Evolutionary conservation across 2,888 invertebrate genomes (phyloP), one percentile per base, ranked within the genome.

Genomic region (Cabera pusaria): DNA sequence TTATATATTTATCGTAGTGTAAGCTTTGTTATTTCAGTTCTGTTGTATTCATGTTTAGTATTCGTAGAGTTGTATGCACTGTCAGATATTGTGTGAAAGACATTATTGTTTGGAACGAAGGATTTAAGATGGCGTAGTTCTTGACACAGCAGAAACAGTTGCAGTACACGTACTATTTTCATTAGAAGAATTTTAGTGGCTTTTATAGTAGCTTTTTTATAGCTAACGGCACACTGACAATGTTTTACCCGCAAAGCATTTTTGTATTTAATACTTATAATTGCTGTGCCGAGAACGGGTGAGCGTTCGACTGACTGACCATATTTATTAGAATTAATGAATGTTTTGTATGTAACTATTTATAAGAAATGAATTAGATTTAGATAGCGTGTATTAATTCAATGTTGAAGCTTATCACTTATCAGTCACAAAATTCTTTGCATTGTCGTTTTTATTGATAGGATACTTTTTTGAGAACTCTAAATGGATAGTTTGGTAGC

Each of bases 231-330:
- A 44, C 11, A 11, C 26, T 35, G 27, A 18, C 8, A 25, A 28
- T 38, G 17, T 14, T 44, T 44, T 49, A 11, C 28, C 33, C 24
- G 44, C 47, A 28, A 39, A 48, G 24, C 38, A 51, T 53, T 31
- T 49, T 44, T 37, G 48, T 2, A 47, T 29, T 45, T 48, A n/a
- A n/a, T 41, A 44, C 22, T 47, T 49, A 37, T 52, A 44, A 35
- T 49, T 70, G 77, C 79, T 82, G 81, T 80, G 80, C 42, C 75
- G 55, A 74, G 83, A 80, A 80, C 70, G 61, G 51, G 52, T 50
- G 61, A 65, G 72, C 64, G 71, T 62, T 70, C 64, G 75, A 75
- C 76, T 65, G 87, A 87, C 86, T 86, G 87, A 86, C 70, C 72
- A 81, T 75, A 70, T 70, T 28, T 74, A 63, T 65, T 76, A 76